Evolutionary conservation across 2,797 vertebrate species (phyloP).

Genomic region (Danionella dracula): DNA sequence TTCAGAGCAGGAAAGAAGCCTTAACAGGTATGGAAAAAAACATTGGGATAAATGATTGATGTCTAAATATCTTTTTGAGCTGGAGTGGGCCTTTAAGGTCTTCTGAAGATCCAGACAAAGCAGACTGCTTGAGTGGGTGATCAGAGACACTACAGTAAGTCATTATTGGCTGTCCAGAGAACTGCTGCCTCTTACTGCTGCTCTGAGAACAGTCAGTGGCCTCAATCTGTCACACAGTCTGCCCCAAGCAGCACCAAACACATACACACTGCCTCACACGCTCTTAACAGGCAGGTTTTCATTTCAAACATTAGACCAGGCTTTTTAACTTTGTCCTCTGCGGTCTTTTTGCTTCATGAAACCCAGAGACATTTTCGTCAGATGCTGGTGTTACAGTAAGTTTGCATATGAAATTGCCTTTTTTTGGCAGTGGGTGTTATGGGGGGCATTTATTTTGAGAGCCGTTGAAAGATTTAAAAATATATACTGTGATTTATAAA

Average conservation of each 20-base stretch:
- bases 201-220: constrained; percentile 60
- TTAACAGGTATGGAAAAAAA: too few relatives aligned
- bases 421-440: too few relatives aligned
- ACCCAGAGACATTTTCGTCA: constrained; percentile 1
- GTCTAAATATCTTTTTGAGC: too few relatives aligned
- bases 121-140: constrained; percentile 6
- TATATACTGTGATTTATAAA: too few relatives aligned
- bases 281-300: background rate
- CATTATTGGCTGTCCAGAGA: constrained; percentile 59
- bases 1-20: too few relatives aligned
- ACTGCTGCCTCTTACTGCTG: constrained; percentile 64
- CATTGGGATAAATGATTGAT: too few relatives aligned
- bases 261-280: background rate
- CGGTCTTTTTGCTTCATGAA: background rate
- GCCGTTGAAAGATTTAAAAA: too few relatives aligned
- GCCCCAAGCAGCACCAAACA: constrained; percentile 20
- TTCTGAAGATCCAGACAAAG: constrained; percentile 1
- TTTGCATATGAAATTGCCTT: background rate
- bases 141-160: constrained; percentile 35
- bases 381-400: background rate
- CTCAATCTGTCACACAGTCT: constrained; percentile 69
- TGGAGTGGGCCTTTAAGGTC: too few relatives aligned
- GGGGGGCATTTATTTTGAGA: too few relatives aligned
- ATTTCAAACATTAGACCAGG: background rate
- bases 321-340: background rate